Percentiles rank a stretch among this genome's conserved stretches.
Conservation (phyloP, 2,797 vertebrate genomes). For the Enteromius trimaculatus region DNA sequence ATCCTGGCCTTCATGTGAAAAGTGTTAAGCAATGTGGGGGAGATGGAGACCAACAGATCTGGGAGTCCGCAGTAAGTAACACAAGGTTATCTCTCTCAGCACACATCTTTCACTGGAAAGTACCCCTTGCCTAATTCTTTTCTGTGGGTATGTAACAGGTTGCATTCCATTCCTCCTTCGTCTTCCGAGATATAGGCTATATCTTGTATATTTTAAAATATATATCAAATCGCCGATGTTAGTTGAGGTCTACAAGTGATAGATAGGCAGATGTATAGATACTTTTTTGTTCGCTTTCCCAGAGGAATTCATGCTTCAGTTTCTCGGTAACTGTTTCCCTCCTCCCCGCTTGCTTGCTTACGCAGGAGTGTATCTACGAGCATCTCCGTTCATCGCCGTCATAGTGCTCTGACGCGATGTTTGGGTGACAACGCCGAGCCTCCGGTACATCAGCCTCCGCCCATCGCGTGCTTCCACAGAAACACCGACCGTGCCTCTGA, state of each 20-base stretch:
- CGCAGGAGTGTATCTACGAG: conserved; percentile 15
- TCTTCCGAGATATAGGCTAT: background rate
- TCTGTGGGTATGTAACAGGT: background rate
- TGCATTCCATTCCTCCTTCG: background rate
- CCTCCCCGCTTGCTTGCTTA: conserved; percentile 26
- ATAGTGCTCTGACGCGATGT: conserved; percentile 29
- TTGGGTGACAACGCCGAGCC: conserved; percentile 16
- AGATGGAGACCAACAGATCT: background rate
- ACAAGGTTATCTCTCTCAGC: background rate
- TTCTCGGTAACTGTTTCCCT: conserved; percentile 23
- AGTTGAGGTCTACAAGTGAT: background rate
- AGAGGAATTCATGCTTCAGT: conserved; percentile 6
- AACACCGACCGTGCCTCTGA: conserved; percentile 33
- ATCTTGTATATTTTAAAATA: background rate
- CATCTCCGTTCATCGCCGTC: conserved; percentile 27
- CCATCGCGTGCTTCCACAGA: conserved; percentile 45
- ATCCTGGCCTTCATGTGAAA: background rate
- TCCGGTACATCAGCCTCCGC: conserved; percentile 50
- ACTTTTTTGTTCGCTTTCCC: background rate
- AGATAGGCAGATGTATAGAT: conserved; percentile 5
- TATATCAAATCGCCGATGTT: background rate
- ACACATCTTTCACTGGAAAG: conserved; percentile 1
- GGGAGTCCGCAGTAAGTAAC: background rate
- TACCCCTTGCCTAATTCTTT: too few relatives aligned
- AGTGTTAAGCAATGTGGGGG: background rate